These are phyloP conservation scores for Diachasma alloeum DNA, from an alignment of 1,140 invertebrate genomes.

Conservation along the genomic window DNA sequence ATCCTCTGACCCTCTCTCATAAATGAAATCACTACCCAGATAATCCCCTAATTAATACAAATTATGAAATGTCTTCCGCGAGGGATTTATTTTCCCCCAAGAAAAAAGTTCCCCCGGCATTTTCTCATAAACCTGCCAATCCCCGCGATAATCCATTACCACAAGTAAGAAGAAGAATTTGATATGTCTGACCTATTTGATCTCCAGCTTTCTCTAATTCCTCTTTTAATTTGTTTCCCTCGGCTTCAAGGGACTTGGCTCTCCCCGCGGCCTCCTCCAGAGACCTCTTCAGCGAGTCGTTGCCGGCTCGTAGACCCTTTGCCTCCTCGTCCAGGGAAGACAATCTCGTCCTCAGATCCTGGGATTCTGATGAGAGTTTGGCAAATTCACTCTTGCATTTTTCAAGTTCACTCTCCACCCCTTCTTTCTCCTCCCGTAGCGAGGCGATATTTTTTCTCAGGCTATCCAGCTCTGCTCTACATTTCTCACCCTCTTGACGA, in stretches of 20 bases:
- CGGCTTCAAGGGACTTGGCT: background rate
- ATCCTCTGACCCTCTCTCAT: too few relatives aligned
- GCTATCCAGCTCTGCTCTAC: background rate
- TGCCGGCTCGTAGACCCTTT: background rate
- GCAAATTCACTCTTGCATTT: background rate
- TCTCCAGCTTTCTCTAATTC: background rate
- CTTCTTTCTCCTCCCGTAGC: background rate
- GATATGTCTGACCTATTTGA: background rate
- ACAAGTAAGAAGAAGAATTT: too few relatives aligned
- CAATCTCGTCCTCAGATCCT: background rate
- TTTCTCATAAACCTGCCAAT: too few relatives aligned
- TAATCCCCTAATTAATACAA: too few relatives aligned
- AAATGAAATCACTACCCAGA: too few relatives aligned
- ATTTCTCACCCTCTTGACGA: slow-evolving; percentile 18
- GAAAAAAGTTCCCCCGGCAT: too few relatives aligned
- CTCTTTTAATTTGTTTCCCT: slow-evolving; percentile 6
- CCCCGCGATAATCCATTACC: too few relatives aligned
- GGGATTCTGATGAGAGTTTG: background rate
- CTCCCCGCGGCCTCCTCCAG: background rate
- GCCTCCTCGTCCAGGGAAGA: background rate
- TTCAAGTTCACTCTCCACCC: background rate
- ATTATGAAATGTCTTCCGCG: too few relatives aligned
- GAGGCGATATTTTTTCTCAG: background rate
- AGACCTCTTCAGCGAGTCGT: background rate
- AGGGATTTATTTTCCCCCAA: too few relatives aligned